Conservation (phyloP, 2,113 vertebrate genomes). For the Nyctibius bracteatus region DNA sequence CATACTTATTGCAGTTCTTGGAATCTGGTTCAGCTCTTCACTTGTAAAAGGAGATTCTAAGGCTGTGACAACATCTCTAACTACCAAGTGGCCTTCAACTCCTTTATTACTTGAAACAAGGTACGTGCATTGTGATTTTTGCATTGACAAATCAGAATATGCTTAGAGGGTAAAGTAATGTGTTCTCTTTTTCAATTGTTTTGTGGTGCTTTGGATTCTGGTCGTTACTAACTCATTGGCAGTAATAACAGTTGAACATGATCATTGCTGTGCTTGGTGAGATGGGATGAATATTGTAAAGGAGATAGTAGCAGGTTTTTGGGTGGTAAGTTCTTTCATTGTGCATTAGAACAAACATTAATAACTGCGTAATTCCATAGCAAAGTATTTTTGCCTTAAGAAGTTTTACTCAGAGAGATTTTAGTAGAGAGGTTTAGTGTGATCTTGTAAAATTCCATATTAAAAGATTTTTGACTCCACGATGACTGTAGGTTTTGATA, state of each 20-base stretch:
- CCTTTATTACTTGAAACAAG: conserved; percentile 93
- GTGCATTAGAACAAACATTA: neutral
- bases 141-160: neutral
- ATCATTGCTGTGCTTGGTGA: neutral
- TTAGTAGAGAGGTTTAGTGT: neutral
- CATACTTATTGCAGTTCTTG: conserved; percentile 68
- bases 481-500: neutral
- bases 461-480: neutral
- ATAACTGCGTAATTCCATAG: neutral
- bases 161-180: neutral
- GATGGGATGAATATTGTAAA: neutral
- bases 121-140: conserved; percentile 57
- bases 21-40: conserved; percentile 72
- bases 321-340: neutral
- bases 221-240: neutral
- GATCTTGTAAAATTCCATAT: neutral
- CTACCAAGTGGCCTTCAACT: conserved; percentile 91
- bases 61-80: conserved; percentile 92
- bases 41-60: conserved; percentile 85
- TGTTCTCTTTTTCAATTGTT: neutral
- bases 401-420: neutral
- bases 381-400: neutral
- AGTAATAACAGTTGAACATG: neutral
- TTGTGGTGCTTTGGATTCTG: neutral
- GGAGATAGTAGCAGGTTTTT: neutral